Base-by-base conservation (phyloP, 2,888 invertebrate species). In the Parelbella ahira region DNA sequence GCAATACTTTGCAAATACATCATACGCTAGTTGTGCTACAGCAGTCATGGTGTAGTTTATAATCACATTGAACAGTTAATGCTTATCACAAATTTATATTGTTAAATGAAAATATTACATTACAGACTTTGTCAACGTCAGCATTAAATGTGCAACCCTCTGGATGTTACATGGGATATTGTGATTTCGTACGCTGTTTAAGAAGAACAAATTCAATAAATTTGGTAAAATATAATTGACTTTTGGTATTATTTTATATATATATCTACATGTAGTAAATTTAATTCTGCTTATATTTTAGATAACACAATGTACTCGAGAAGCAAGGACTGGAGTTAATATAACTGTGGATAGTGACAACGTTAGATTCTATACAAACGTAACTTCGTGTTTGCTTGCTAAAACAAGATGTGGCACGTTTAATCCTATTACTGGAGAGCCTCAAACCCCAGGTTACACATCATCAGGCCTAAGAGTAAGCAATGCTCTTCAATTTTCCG, bases 371-470 rank as follows among this genome's bases (percentile, higher is more conserved):
- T 90, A 80, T 57, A 90, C 88, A 13, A 92, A 92, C 60, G 89
- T 91, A 18, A 92, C 91, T 1, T 90, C 91, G 4, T 92, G 92
- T 60, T 88, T 92, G 46, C 66, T 92, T 43, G 91, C 92, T 0
- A 90, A 89, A 57, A 72, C 91, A 1, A 83, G 92, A 37, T 92
- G 92, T 68, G 84, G 89, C 29, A 71, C 80, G 1, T 89, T 81
- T 59, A 92, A 92, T 64, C 91, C 92, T 1, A 91, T 92, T 38
- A 91, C 91, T 1, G 92, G 92, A 6, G 90, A 90, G 44, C 68
- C 88, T 1, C 91, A 91, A 68, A 81, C 88, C 20, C 88, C 89
- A 13, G 82, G 81, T 2, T 76, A 86, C 39, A 72, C 84, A 37
- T 68, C 66, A 28, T 55, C 73, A 39, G 77, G 76, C 43, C 60